phyloP scores from a whole-genome alignment of 2,113 vertebrate species.

The Ptychochromis oligacanthus region DNA sequence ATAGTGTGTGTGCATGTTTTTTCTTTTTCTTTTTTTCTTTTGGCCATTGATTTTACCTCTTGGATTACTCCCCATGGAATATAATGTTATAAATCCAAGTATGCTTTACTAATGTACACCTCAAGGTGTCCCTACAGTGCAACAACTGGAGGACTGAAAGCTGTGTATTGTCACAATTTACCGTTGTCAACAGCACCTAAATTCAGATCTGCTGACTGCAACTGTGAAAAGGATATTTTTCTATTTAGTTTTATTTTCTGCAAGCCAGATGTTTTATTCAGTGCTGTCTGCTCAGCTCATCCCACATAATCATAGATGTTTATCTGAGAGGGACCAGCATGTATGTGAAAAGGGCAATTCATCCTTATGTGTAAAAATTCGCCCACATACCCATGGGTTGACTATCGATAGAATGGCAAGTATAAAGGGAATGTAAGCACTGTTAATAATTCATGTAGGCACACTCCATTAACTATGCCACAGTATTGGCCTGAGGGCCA shows the following conservation, averaged over 20 bases:
- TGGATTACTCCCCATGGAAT: constrained; percentile 61
- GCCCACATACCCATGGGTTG: constrained; percentile 65
- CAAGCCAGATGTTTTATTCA: constrained; percentile 58
- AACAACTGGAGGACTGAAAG: constrained; percentile 25
- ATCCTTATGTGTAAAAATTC: constrained; percentile 57
- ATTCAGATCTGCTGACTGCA: constrained; percentile 41
- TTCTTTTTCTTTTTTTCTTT: constrained; percentile 29
- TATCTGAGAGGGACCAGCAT: constrained; percentile 39
- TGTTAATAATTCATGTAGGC: constrained; percentile 77
- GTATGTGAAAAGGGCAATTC: constrained; percentile 60
- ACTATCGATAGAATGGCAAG: constrained; percentile 71
- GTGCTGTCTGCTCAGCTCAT: constrained; percentile 16
- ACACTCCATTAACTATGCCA: constrained; percentile 74
- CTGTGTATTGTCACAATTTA: constrained; percentile 38
- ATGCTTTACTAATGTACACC: constrained; percentile 65
- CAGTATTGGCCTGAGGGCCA: constrained; percentile 59
- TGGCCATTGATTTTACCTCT: constrained; percentile 67
- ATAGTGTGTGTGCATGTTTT: constrained; percentile 49
- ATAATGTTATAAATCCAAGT: constrained; percentile 66
- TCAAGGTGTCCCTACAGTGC: constrained; percentile 63
- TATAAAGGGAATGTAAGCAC: constrained; percentile 71
- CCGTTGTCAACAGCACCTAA: constrained; percentile 34
- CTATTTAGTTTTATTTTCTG: constrained; percentile 23
- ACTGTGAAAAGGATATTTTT: constrained; percentile 4
- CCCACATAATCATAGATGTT: constrained; percentile 33